These are phyloP conservation scores for Pollenia amentaria DNA, from an alignment of 2,888 invertebrate species.

Conservation along the genomic window DNA sequence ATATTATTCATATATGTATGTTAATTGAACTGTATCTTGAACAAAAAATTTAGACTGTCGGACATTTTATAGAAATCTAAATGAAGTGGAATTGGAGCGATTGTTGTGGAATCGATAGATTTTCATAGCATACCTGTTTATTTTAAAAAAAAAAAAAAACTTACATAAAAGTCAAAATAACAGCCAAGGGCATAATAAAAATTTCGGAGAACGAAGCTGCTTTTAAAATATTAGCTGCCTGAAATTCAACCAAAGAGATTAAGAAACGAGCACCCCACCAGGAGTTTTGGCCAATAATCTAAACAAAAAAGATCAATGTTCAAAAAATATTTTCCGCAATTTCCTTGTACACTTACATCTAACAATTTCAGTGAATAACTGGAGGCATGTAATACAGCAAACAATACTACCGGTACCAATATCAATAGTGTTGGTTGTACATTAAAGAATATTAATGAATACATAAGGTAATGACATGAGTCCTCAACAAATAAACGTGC, in stretches of 20 bases:
- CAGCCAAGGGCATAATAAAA: slow-evolving; percentile 93
- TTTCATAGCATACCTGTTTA: background rate
- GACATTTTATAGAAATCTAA: too few species aligned
- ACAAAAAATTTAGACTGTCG: too few species aligned
- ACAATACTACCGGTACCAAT: slow-evolving; percentile 94
- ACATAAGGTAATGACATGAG: slow-evolving; percentile 98
- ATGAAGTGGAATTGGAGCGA: too few species aligned
- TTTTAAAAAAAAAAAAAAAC: slow-evolving; percentile 83
- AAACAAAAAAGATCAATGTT: slow-evolving; percentile 77
- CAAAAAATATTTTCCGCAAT: background rate
- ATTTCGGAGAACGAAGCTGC: slow-evolving; percentile 97
- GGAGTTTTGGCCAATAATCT: slow-evolving; percentile 96
- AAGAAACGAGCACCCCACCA: slow-evolving; percentile 94
- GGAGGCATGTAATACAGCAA: slow-evolving; percentile 96
- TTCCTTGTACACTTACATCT: slow-evolving; percentile 90
- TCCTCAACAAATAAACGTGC: slow-evolving; percentile 93
- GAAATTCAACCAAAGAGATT: slow-evolving; percentile 95
- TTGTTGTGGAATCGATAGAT: too few species aligned
- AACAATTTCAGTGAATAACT: slow-evolving; percentile 95
- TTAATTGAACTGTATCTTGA: too few species aligned
- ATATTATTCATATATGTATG: too few species aligned
- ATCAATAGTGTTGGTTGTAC: slow-evolving; percentile 95
- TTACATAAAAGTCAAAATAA: slow-evolving; percentile 94
- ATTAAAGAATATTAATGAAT: slow-evolving; percentile 96
- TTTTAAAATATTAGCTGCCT: slow-evolving; percentile 95